These are phyloP conservation scores for Sarcophaga caerulescens DNA, from an alignment of 2,888 invertebrate species.

Conservation along the genomic window DNA sequence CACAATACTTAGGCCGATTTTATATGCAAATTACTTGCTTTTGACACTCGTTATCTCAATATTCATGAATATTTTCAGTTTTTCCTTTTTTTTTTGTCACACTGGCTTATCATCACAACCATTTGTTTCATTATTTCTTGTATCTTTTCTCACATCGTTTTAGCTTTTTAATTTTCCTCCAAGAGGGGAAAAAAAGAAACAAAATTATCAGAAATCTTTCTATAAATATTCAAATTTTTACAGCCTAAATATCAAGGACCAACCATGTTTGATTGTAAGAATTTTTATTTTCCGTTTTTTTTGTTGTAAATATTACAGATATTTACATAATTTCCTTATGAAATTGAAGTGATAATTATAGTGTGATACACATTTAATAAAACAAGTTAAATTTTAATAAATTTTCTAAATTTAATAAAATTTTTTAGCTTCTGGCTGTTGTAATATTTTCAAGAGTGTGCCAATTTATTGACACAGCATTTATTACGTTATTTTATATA, in stretches of 20 bases:
- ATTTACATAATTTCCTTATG: constrained; percentile 6
- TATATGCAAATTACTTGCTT: constrained; percentile 62
- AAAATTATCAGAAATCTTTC: not conserved
- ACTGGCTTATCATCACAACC: constrained; percentile 60
- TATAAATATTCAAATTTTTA: constrained; percentile 36
- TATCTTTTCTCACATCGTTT: not conserved
- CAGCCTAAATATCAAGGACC: constrained; percentile 18
- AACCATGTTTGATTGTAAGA: not conserved
- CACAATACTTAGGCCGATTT: constrained; percentile 65
- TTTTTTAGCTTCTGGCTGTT: constrained; percentile 5
- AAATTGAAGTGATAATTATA: constrained; percentile 12
- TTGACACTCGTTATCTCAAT: constrained; percentile 54
- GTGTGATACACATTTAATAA: constrained; percentile 16
- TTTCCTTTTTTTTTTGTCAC: constrained; percentile 41
- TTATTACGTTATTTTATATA: not conserved
- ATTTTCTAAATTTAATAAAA: constrained; percentile 3
- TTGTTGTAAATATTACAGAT: not conserved
- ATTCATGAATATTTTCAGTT: constrained; percentile 57
- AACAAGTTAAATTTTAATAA: constrained; percentile 3
- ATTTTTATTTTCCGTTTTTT: not conserved
- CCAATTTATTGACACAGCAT: constrained; percentile 14
- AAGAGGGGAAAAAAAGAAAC: not conserved
- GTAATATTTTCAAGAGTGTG: constrained; percentile 8
- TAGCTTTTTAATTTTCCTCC: not conserved
- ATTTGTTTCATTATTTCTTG: not conserved